A percentile compares a stretch with the other conserved stretches of the same genome.
Evolutionary conservation across 1,140 invertebrate genomes (phyloP).

Genomic region (Halictus rubicundus): DNA sequence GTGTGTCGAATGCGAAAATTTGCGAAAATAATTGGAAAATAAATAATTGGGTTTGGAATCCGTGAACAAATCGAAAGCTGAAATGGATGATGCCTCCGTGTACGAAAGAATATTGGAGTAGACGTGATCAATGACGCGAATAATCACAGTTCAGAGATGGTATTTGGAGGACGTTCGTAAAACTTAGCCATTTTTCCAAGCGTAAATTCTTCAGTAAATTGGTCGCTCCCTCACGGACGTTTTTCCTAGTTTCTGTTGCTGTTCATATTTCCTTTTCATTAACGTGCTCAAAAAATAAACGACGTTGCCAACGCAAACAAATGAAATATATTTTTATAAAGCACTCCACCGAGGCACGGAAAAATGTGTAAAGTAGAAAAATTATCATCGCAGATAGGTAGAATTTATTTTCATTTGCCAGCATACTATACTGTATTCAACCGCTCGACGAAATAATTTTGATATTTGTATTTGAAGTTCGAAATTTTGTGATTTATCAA

Average conservation of each 20-base stretch:
- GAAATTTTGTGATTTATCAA: background rate
- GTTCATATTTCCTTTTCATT: background rate
- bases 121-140: background rate
- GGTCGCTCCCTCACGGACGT: background rate
- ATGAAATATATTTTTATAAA: background rate
- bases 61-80: background rate
- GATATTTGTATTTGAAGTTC: too few relatives aligned
- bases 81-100: background rate
- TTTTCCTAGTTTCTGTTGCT: background rate
- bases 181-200: background rate
- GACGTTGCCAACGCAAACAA: background rate
- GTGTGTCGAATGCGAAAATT: background rate
- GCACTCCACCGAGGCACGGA: too few relatives aligned
- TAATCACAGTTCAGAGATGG: slow-evolving; percentile 3
- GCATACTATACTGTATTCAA: too few relatives aligned
- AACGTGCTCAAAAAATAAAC: background rate
- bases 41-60: background rate
- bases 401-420: too few relatives aligned
- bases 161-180: background rate
- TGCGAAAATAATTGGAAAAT: background rate
- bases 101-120: background rate
- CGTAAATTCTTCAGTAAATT: slow-evolving; percentile 9
- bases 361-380: too few relatives aligned
- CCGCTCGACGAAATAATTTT: too few relatives aligned
- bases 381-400: background rate